phyloP scores from a whole-genome alignment of 2,113 vertebrate genomes.

The human (Homo sapiens) region GRCh38 chr3:97565001-97565500 shows the following conservation, averaged over 20 bases:
- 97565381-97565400: constrained; percentile 1
- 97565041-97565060: not conserved
- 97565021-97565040: not conserved
- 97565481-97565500: not conserved
- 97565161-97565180: not conserved
- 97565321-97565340: not conserved
- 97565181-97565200: not conserved
- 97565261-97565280: constrained; percentile 8
- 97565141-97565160: constrained; percentile 45
- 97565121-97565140: constrained; percentile 9
- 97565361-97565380: not conserved
- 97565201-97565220: not conserved
- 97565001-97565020: not conserved
- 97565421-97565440: constrained; percentile 22
- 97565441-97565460: not conserved
- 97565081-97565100: not conserved
- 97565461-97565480: not conserved
- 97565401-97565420: constrained; percentile 37
- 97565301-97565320: not conserved
- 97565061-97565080: not conserved
- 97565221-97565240: constrained; percentile 2
- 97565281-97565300: not conserved
- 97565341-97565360: constrained; percentile 30
- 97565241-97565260: constrained; percentile 8
- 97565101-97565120: constrained; percentile 4